These are phyloP conservation scores for Pristionchus pacificus DNA, from an alignment of 1,140 invertebrate species.

Conservation along the genomic window DNA sequence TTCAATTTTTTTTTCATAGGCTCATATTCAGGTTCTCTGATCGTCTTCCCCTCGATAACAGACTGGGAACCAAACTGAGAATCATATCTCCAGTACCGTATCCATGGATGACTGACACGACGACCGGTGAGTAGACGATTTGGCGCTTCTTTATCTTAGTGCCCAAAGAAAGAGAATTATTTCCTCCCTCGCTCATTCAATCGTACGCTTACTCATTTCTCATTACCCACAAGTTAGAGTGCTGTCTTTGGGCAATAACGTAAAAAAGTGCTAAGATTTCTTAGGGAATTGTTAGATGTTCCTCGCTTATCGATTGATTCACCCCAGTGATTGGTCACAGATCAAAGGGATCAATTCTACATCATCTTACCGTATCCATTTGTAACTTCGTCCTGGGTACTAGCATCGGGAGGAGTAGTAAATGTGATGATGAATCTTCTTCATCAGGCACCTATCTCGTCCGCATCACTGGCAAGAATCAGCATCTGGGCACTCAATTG, in stretches of 20 bases:
- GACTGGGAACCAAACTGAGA: conserved; percentile 14
- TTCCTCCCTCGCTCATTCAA: too few species aligned
- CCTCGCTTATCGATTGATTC: not conserved
- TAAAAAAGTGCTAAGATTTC: not conserved
- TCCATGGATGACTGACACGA: conserved; percentile 20
- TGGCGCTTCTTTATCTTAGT: too few species aligned
- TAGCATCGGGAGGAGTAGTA: not conserved
- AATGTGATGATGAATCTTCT: too few species aligned
- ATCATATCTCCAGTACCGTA: conserved; percentile 18
- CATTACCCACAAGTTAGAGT: not conserved
- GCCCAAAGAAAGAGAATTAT: too few species aligned
- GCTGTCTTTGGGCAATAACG: not conserved
- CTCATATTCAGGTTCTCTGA: not conserved
- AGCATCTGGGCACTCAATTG: too few species aligned
- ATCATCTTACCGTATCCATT: not conserved
- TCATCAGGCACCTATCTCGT: too few species aligned
- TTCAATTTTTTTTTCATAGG: not conserved
- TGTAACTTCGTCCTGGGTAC: not conserved
- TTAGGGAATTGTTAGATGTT: not conserved
- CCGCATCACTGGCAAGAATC: too few species aligned
- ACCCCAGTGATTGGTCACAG: too few species aligned
- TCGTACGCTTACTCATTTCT: not conserved
- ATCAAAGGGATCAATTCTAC: not conserved
- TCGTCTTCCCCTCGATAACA: conserved; percentile 13
- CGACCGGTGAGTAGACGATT: conserved; percentile 1